Evolutionary conservation across 2,113 vertebrate genomes (phyloP), one percentile per base, ranked within the genome.

Genomic region (Mola mola): DNA sequence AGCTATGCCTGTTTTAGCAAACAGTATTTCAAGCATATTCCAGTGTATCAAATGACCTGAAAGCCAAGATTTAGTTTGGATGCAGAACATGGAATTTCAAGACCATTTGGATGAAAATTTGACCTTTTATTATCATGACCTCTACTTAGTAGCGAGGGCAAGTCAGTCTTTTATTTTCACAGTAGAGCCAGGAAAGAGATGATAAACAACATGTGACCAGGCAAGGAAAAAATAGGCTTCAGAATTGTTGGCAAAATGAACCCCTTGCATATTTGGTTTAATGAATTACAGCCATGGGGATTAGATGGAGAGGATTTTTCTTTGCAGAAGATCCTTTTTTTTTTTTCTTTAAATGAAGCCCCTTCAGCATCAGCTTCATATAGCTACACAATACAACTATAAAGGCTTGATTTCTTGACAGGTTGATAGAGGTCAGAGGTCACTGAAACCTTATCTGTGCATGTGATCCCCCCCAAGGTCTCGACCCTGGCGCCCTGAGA

Each of bases 401-500:
- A n/a, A 58, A 19, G 19, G 5, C 11, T 46, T 64, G n/a, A 65
- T 56, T 64, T 22, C 28, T 50, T 73, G 58, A 65, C 78, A 59
- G 47, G 66, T 73, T 56, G 53, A 74, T 47, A 8, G 62, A 79
- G 69, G 40, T 77, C 49, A 73, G 60, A 74, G 79, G 70, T 83
- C 66, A 70, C 33, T 60, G 55, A 82, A 66, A 61, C 26, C 58
- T 29, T 57, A 31, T 70, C 43, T 17, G 0, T 67, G 31, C 57
- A 31, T 57, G 37, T 38, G 4, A n/a, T 26, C 66, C 31, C 60
- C 28, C 57, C 37, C 11, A 72, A 92, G 91, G 87, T 88, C 83
- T 83, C 68, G 88, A 89, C 83, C 86, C 84, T 11, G 26, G 13
- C 6, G 26, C 62, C 52, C 79, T 93, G 72, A 79, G 61, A 62